Evolutionary conservation across 2,113 vertebrate species (phyloP).

Genomic region (Mesitornis unicolor): DNA sequence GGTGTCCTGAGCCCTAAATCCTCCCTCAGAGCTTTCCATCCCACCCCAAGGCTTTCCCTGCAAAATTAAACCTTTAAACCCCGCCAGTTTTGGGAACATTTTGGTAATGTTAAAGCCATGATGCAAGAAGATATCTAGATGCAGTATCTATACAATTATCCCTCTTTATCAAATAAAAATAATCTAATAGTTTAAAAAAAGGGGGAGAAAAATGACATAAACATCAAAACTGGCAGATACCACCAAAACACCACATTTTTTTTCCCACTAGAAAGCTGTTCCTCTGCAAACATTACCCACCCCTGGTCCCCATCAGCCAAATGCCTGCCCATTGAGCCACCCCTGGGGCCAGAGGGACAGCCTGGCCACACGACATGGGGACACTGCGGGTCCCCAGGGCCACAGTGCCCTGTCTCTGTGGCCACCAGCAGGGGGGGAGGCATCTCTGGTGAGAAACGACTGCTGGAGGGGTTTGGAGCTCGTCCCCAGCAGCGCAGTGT

Average conservation of each 20-base stretch:
- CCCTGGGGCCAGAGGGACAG: not conserved
- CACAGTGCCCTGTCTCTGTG: accelerated
- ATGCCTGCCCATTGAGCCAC: accelerated
- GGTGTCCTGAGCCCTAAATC: not conserved
- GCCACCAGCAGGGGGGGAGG: not conserved
- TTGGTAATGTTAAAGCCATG: not conserved
- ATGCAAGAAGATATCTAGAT: not conserved
- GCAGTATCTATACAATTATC: not conserved
- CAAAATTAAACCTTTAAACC: accelerated
- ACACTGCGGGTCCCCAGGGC: not conserved
- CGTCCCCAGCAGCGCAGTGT: accelerated
- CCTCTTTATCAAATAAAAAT: not conserved
- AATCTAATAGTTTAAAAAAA: not conserved
- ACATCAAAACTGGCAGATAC: not conserved
- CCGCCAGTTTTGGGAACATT: accelerated
- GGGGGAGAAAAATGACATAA: not conserved
- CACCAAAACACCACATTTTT: not conserved
- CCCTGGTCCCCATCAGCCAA: not conserved
- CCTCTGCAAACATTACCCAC: not conserved
- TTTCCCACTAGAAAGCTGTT: not conserved
- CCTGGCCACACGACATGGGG: accelerated
- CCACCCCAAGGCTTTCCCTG: accelerated
- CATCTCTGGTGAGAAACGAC: not conserved
- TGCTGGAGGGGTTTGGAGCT: not conserved
- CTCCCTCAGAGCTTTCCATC: accelerated